Evolutionary conservation across 2,888 invertebrate genomes (phyloP), one percentile per base, ranked within the genome.

Genomic region (Harpalus rubripes): DNA sequence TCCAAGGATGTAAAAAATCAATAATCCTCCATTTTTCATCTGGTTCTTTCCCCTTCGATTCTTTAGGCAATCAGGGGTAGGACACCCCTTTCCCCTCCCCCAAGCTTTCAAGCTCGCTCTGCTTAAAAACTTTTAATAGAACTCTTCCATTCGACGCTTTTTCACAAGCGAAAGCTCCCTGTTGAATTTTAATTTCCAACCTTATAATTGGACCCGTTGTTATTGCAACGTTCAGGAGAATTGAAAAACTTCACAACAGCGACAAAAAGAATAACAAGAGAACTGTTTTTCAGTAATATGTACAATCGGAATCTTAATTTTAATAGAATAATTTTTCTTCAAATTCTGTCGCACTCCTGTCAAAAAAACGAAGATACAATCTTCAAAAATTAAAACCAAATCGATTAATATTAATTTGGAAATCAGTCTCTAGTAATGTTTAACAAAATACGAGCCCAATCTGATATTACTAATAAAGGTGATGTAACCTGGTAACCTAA

Each of bases 101-200:
- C 68, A 6, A 15, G 56, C 26, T 56, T 32, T 12, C 15, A 78
- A 56, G 78, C 80, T 59, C 80, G 80, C 41, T 59, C 79, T 80
- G 80, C 61, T 80, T 80, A 80, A 80, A 80, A 80, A 80, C 39
- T 80, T 80, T 80, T 80, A 80, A 80, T 80, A 80, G 80, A 80
- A 80, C 61, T 80, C 61, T 80, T 80, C 80, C 80, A 80, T 80
- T 80, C 26, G 80, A 61, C 80, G 80, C 61, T 80, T 80, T 80
- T 80, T 80, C 80, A 80, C 80, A 59, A 61, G 41, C 68, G 44
- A 52, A 52, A 52, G 76, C 59, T 80, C 61, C 80, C 79, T 79
- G 80, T 41, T 80, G 80, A 80, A 80, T 80, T 80, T 80, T 80
- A 80, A 80, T 80, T 80, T 80, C 59, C 80, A 80, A 80, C 80